Evolutionary conservation across 1,140 invertebrate species (phyloP), one percentile per base, ranked within the genome.

Genomic region (Drosophila ambigua): DNA sequence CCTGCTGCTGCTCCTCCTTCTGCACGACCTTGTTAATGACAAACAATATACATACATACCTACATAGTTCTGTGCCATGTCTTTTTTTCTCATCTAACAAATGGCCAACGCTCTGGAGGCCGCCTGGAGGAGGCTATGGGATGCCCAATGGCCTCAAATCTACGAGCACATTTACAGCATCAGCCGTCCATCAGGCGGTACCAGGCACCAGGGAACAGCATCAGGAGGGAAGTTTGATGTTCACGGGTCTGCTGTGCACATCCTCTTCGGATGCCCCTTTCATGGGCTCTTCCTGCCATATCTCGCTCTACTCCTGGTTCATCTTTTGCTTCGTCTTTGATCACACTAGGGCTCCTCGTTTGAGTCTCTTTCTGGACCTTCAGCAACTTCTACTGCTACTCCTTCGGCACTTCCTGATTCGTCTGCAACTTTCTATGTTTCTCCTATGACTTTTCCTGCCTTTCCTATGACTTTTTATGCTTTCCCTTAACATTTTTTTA

Each of bases 31-130:
- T 85, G 82, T 85, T 85, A 85, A 85, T 85, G 82, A 85, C 82
- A 85, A 85, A 87, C 81, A 85, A 85, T 85, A 85, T 87, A 85
- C 74, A 81, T 85, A 81, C 74, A 81, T 85, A 87, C 77, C 2
- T 35, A 35, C 11, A 39, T 4, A 39, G 11, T 13, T 87, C 87
- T 77, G 79, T 81, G 73, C 64, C 52, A 52, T 67, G 75, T 24
- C 23, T 24, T 65, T 79, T 77, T 81, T 87, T 39, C 35, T 13
- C 83, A 73, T 81, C 65, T 78, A 68, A 65, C 57, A 80, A 85
- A 84, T 80, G 77, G 63, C 16, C 63, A 39, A 39, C 35, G 77
- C 67, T 72, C 28, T 13, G 46, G 46, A 69, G 80, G 66, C 26
- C 26, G 26, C 4, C 64, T 69, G 31, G 51, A 69, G 66, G 52